Evolutionary conservation across 2,113 vertebrate species (phyloP).

Genomic region (Pedetes capensis): DNA sequence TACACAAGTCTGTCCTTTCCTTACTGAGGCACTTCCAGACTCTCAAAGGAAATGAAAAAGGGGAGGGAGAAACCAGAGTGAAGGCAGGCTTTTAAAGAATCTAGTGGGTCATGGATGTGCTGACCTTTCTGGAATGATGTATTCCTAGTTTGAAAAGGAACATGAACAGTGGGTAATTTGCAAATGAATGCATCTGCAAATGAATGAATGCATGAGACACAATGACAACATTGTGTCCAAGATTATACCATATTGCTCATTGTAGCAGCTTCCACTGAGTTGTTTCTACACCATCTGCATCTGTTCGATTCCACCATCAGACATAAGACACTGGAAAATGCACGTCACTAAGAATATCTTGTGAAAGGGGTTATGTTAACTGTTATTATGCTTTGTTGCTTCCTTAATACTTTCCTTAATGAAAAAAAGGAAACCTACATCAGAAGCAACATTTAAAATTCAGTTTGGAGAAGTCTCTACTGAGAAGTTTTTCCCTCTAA

Average conservation of each 20-base stretch:
- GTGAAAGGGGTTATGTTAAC: constrained; percentile 73
- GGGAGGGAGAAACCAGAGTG: background rate
- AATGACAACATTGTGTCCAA: constrained; percentile 72
- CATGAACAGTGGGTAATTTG: constrained; percentile 65
- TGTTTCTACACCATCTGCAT: constrained; percentile 56
- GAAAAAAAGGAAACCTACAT: constrained; percentile 58
- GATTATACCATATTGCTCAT: constrained; percentile 63
- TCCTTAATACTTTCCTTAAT: constrained; percentile 57
- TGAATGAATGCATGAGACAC: constrained; percentile 62
- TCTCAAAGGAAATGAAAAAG: constrained; percentile 23
- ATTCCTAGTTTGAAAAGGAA: constrained; percentile 59
- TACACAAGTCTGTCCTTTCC: background rate
- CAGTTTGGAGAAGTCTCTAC: constrained; percentile 58
- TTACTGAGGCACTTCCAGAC: background rate
- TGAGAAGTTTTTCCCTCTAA: background rate
- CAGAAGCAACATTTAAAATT: constrained; percentile 75
- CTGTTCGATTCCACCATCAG: constrained; percentile 9
- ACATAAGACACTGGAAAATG: constrained; percentile 21
- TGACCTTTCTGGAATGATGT: constrained; percentile 62
- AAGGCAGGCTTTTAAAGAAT: constrained; percentile 49
- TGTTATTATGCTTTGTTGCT: constrained; percentile 50
- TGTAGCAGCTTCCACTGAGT: constrained; percentile 46
- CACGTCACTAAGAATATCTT: constrained; percentile 53
- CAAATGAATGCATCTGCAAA: constrained; percentile 72
- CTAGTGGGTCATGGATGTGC: constrained; percentile 39